A percentile compares a stretch with the other conserved stretches of the same genome.
Evolutionary conservation across 1,140 invertebrate genomes (phyloP).

Genomic region (Calosoma granatense): DNA sequence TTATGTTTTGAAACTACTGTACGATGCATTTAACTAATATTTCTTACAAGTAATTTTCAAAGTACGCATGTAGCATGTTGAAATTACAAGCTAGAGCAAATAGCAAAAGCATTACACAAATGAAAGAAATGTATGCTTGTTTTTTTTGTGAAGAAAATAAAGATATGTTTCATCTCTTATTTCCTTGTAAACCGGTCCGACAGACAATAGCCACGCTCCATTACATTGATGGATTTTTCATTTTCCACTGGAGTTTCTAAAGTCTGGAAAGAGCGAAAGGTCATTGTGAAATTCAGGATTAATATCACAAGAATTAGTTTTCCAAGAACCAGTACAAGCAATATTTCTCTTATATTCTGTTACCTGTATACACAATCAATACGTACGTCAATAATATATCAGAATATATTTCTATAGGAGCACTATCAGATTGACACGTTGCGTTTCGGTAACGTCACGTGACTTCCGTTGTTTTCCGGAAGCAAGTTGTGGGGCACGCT

Average conservation of each 20-base stretch:
- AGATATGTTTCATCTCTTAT: not conserved
- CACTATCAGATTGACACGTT: not conserved
- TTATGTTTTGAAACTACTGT: not conserved
- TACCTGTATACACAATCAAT: too few species aligned
- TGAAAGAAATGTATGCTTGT: not conserved
- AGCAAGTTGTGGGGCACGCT: not conserved
- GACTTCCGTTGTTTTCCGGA: not conserved
- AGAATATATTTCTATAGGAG: too few species aligned
- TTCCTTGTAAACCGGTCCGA: not conserved
- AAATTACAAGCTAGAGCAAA: too few species aligned
- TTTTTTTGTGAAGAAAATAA: not conserved
- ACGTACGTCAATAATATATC: too few species aligned
- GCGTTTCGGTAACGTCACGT: not conserved
- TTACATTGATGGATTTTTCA: not conserved
- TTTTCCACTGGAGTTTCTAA: not conserved
- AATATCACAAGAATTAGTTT: too few species aligned
- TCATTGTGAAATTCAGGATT: too few species aligned
- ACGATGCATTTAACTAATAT: not conserved
- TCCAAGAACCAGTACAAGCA: too few species aligned
- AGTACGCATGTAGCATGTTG: too few species aligned
- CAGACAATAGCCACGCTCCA: not conserved
- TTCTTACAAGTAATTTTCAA: not conserved
- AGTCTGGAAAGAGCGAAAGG: too few species aligned
- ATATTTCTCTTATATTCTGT: too few species aligned
- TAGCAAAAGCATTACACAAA: not conserved